A percentile compares a stretch with the other conserved stretches of the same genome.
These are phyloP conservation scores for Zaprionus ghesquierei DNA, from an alignment of 1,140 invertebrate species.

Conservation along the genomic window DNA sequence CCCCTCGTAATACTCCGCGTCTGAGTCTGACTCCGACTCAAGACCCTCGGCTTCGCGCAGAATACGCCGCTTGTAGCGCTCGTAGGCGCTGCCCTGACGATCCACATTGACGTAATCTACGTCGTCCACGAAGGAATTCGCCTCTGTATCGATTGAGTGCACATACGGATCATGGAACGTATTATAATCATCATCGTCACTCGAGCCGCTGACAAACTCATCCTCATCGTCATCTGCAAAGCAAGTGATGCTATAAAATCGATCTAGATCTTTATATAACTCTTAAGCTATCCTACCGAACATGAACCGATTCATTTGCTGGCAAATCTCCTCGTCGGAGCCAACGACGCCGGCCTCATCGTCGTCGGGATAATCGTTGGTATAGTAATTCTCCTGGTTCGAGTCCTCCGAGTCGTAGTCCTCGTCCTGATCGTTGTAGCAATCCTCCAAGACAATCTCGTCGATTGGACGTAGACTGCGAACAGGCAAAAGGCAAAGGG, in stretches of 20 bases:
- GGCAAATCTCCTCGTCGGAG: slow-evolving; percentile 70
- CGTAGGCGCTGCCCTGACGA: slow-evolving; percentile 84
- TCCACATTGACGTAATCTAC: slow-evolving; percentile 83
- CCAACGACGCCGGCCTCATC: slow-evolving; percentile 64
- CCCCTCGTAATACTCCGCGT: slow-evolving; percentile 49
- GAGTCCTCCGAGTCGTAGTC: slow-evolving; percentile 83
- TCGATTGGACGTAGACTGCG: slow-evolving; percentile 62
- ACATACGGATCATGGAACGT: slow-evolving; percentile 77
- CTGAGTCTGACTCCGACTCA: slow-evolving; percentile 74
- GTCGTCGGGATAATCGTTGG: slow-evolving; percentile 84
- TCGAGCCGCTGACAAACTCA: slow-evolving; percentile 71
- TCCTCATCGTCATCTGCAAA: slow-evolving; percentile 62
- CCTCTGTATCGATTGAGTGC: slow-evolving; percentile 81
- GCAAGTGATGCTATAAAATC: background rate
- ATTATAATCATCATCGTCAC: slow-evolving; percentile 82
- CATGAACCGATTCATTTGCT: slow-evolving; percentile 69
- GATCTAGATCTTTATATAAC: background rate
- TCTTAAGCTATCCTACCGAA: slow-evolving; percentile 46
- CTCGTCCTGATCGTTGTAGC: slow-evolving; percentile 60
- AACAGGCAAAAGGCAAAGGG: slow-evolving; percentile 8
- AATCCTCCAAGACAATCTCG: slow-evolving; percentile 67
- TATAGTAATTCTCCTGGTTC: slow-evolving; percentile 84
- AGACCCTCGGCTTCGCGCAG: slow-evolving; percentile 70
- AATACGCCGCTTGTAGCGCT: slow-evolving; percentile 84
- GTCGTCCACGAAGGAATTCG: slow-evolving; percentile 82